These are phyloP conservation scores for Micromussa lordhowensis DNA, from an alignment of 92 coral and sea anemone genomes.

Conservation along the genomic window DNA sequence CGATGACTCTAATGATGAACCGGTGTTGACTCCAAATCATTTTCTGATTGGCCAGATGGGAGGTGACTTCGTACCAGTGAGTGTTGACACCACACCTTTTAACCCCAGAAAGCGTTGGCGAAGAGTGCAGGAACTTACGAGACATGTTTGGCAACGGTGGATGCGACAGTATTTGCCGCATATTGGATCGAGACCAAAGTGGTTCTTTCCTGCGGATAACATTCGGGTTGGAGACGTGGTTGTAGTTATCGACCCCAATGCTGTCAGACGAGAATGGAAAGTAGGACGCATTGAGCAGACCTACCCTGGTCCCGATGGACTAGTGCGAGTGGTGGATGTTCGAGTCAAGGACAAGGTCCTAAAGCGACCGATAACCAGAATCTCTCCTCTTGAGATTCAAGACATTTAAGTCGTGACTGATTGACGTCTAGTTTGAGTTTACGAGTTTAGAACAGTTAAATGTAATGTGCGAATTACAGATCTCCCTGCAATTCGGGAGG, in stretches of 20 bases:
- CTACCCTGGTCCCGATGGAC: constrained; percentile 35
- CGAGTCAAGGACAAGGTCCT: constrained; percentile 40
- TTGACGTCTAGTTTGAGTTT: constrained; percentile 5
- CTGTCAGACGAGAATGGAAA: constrained; percentile 50
- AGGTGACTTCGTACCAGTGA: constrained; percentile 35
- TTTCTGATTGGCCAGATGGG: constrained; percentile 66
- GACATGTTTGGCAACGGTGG: constrained; percentile 70
- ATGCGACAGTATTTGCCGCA: constrained; percentile 57
- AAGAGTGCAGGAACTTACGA: constrained; percentile 11
- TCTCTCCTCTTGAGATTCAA: constrained; percentile 55
- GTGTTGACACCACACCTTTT: constrained; percentile 25
- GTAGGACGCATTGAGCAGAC: constrained; percentile 16
- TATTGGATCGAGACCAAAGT: constrained; percentile 52
- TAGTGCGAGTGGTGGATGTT: constrained; percentile 29
- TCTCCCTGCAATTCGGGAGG: too few relatives aligned
- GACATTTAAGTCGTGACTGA: constrained; percentile 2
- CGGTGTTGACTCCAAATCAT: constrained; percentile 67
- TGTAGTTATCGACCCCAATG: constrained; percentile 42
- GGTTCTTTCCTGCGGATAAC: constrained; percentile 31
- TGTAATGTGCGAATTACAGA: too few relatives aligned
- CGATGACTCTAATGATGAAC: constrained; percentile 51
- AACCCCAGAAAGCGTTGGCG: constrained; percentile 39
- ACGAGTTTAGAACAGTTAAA: neutral
- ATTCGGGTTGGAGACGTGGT: constrained; percentile 40
- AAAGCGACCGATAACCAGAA: constrained; percentile 56